Base-by-base conservation (phyloP, 1,140 invertebrate species). In the Zaprionus nigranus region DNA sequence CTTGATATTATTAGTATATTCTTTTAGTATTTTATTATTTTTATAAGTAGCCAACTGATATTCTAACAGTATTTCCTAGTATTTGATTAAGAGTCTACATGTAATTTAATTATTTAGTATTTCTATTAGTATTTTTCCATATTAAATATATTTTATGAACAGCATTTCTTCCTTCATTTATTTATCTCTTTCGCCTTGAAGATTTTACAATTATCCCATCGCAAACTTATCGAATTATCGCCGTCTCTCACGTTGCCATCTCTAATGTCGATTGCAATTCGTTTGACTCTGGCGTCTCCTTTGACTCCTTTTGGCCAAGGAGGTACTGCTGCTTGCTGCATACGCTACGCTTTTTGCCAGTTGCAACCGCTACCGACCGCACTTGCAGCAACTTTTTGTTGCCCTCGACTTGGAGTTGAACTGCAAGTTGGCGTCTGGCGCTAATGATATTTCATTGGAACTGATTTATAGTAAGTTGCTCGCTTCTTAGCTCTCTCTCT, bases 391-490 rank as follows among this genome's bases (percentile, higher is more conserved):
- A 59, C 70, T 67, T 67, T 69, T 77, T 73, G 73, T 62, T 53
- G 49, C 46, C 69, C 79, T 75, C 58, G 53, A 65, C 15, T 69
- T 38, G 13, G 36, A 38, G 36, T 38, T 46, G 6, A 17, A 46
- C n/a, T 46, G 40, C 40, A n/a, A 46, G 40, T 46, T 46, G 40
- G 54, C 24, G 74, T 73, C 75, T 77, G 79, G 60, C 69, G 74
- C 86, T 88, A 90, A 88, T 88, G 79, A 90, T 79, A 88, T 88
- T 88, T 84, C 82, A 90, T 82, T 90, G 75, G 53, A 67, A 77
- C 72, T 90, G 85, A 88, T 88, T 88, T 88, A 88, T 90, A 66
- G 69, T 69, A 56, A 70, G 65, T 64, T 76, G 79, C 60, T 75
- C 59, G 68, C 70, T 61, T 56, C 64, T 63, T 30, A 24, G 43